These are phyloP conservation scores for Spodoptera exigua DNA, from an alignment of 2,888 invertebrate genomes.

Conservation along the genomic window DNA sequence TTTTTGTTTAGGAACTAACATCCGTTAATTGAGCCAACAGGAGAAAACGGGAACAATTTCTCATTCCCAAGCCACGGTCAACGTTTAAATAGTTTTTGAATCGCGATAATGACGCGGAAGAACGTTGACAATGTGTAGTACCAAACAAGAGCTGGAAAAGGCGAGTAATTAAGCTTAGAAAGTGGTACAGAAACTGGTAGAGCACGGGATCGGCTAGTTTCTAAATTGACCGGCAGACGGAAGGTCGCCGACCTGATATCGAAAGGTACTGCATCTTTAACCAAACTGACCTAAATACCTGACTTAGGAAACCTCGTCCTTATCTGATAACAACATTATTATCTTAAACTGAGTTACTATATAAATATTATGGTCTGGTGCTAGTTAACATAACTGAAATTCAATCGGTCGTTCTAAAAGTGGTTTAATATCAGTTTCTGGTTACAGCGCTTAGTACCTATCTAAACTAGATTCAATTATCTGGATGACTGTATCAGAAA, in stretches of 20 bases:
- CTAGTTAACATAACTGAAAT: constrained; percentile 22
- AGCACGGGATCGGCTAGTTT: constrained; percentile 76
- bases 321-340: constrained; percentile 49
- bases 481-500: too few relatives aligned
- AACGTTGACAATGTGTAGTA: constrained; percentile 77
- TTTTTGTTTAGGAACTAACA: constrained; percentile 8
- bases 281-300: constrained; percentile 54
- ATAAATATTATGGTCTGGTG: constrained; percentile 12
- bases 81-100: constrained; percentile 63
- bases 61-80: constrained; percentile 54
- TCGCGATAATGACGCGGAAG: constrained; percentile 80
- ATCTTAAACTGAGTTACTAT: constrained; percentile 23
- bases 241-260: constrained; percentile 68
- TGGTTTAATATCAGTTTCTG: constrained; percentile 29
- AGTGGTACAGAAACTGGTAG: constrained; percentile 76
- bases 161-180: constrained; percentile 83
- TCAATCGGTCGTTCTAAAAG: constrained; percentile 29
- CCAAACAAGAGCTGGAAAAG: constrained; percentile 75
- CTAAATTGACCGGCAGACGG: constrained; percentile 73
- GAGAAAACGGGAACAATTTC: constrained; percentile 35
- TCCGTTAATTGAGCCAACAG: constrained; percentile 8
- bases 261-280: constrained; percentile 45
- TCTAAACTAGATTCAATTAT: constrained; percentile 43
- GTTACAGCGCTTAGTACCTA: constrained; percentile 34
- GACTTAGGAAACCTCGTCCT: constrained; percentile 28